phyloP scores from a whole-genome alignment of 64 coral and sea anemone genomes.

The Porites australiensis region DNA sequence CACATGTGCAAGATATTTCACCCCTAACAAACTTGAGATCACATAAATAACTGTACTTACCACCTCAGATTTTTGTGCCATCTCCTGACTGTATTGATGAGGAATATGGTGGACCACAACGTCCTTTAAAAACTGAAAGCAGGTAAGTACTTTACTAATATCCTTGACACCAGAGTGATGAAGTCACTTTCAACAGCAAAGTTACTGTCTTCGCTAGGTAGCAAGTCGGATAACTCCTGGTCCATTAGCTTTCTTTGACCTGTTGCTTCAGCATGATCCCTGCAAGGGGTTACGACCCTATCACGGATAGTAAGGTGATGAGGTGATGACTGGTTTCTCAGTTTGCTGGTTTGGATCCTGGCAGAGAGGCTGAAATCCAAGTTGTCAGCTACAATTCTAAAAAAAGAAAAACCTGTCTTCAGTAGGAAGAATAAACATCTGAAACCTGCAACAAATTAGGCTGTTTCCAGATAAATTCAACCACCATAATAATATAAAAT shows the following conservation, averaged over 20 bases:
- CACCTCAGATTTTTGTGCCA: neutral
- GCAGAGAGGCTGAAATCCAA: constrained; percentile 5
- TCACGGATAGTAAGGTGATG: constrained; percentile 5
- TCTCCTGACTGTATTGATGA: neutral
- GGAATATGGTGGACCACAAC: neutral
- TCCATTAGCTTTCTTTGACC: neutral
- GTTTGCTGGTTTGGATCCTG: neutral
- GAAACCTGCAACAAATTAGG: too few species aligned
- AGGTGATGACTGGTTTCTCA: neutral
- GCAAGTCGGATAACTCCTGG: neutral
- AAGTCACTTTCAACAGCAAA: neutral
- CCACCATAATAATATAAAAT: too few species aligned
- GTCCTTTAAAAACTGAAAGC: neutral
- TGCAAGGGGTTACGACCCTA: neutral
- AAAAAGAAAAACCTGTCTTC: neutral
- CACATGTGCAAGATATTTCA: too few species aligned
- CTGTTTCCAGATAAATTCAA: too few species aligned
- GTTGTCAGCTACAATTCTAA: constrained; percentile 2
- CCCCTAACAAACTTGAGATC: too few species aligned
- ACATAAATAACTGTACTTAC: too few species aligned
- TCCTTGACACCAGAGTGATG: neutral
- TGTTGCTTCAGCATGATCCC: neutral
- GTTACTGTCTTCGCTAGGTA: neutral
- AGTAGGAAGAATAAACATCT: too few species aligned
- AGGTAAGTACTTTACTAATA: neutral